Evolutionary conservation across 1,140 invertebrate species (phyloP).

Genomic region (Heliconius melpomene): DNA sequence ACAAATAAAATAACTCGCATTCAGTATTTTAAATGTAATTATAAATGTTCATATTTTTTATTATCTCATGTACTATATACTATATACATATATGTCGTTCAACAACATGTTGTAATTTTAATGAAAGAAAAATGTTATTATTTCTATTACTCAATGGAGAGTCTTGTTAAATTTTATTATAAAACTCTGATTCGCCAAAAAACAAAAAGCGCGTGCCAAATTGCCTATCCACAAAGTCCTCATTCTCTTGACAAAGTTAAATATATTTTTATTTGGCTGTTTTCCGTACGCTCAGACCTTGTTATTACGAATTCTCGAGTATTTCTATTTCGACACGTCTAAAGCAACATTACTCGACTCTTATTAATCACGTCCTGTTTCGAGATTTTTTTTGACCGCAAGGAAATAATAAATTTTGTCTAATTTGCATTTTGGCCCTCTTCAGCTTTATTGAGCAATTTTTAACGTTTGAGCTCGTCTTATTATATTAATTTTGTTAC

Average conservation of each 20-base stretch:
- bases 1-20: neutral
- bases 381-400: slow-evolving; percentile 65
- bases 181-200: slow-evolving; percentile 32
- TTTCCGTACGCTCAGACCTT: slow-evolving; percentile 20
- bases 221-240: slow-evolving; percentile 34
- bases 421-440: slow-evolving; percentile 71
- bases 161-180: slow-evolving; percentile 34
- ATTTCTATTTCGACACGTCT: slow-evolving; percentile 47
- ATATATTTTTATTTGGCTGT: slow-evolving; percentile 40
- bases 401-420: slow-evolving; percentile 72
- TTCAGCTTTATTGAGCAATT: slow-evolving; percentile 55
- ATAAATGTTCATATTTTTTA: no score
- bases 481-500: slow-evolving; percentile 43
- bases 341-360: slow-evolving; percentile 44
- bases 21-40: neutral
- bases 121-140: neutral
- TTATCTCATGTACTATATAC: no score
- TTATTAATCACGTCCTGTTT: slow-evolving; percentile 65
- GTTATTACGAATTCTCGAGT: slow-evolving; percentile 43
- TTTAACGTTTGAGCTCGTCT: slow-evolving; percentile 43
- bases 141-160: slow-evolving; percentile 6
- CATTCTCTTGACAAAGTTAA: slow-evolving; percentile 39
- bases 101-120: neutral
- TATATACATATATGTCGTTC: neutral
- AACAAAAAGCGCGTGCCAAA: slow-evolving; percentile 35